Percentiles rank a stretch among this genome's conserved stretches.
These are phyloP conservation scores for Halichoeres trimaculatus DNA, from an alignment of 2,113 vertebrate species.

Conservation along the genomic window DNA sequence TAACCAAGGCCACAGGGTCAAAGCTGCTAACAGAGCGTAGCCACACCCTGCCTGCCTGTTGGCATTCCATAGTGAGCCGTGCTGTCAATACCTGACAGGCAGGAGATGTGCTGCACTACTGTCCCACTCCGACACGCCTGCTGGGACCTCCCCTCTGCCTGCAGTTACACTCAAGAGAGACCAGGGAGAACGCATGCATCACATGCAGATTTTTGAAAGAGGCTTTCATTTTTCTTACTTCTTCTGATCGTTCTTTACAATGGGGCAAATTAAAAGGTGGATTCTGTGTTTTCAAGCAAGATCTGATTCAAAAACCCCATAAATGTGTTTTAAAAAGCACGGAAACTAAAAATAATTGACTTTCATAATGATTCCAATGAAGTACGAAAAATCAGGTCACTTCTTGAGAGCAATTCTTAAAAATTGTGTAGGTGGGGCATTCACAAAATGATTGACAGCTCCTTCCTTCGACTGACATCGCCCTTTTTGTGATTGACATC, in stretches of 20 bases:
- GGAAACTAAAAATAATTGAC: too few relatives aligned
- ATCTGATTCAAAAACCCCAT: too few relatives aligned
- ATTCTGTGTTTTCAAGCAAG: not conserved
- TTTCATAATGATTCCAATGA: too few relatives aligned
- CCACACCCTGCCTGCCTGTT: slow-evolving; percentile 62
- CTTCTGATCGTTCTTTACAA: not conserved
- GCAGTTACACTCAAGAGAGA: slow-evolving; percentile 10
- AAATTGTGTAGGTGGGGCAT: too few relatives aligned
- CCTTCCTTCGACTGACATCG: too few relatives aligned
- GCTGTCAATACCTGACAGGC: slow-evolving; percentile 50
- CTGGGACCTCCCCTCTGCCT: slow-evolving; percentile 21
- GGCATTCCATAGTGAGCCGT: slow-evolving; percentile 59
- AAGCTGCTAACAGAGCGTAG: slow-evolving; percentile 22
- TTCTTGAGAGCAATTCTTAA: too few relatives aligned
- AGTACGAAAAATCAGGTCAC: too few relatives aligned
- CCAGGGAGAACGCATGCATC: not conserved
- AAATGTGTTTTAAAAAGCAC: too few relatives aligned
- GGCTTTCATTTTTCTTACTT: not conserved
- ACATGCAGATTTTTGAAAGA: not conserved
- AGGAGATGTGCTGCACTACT: slow-evolving; percentile 33
- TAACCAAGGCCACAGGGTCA: slow-evolving; percentile 68
- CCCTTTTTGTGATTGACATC: too few relatives aligned
- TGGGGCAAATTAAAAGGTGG: not conserved
- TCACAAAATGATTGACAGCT: too few relatives aligned
- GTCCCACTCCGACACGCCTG: slow-evolving; percentile 29